Base-by-base conservation (phyloP, 2,888 invertebrate species). In the Diachrysia chrysitis region DNA sequence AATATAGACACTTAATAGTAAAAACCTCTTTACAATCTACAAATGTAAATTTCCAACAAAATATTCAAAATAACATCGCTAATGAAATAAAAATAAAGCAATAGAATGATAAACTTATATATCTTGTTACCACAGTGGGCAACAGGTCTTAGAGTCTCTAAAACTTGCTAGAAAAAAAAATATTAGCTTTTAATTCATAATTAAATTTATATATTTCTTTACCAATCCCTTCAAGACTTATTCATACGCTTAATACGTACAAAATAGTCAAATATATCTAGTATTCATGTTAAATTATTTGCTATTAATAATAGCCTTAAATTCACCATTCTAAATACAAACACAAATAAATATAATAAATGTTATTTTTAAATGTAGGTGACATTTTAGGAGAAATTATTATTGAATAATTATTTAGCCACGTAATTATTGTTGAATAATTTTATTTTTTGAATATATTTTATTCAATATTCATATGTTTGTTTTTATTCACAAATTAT, bases 241-340 rank as follows among this genome's bases (percentile, higher is more conserved):
- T 83, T 74, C 83, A 90, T 91, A 90, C 91, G 91, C 92, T 92
- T 92, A 89, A 19, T 79, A 85, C 86, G 91, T 92, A 91, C 90
- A 91, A 91, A 89, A 83, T 85, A 87, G 83, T 78, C 19, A 77
- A 73, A 66, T 71, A 74, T 79, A 78, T 61, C 79, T 76, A 82
- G 78, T 66, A 67, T 73, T 74, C 73, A 71, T 82, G 67, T 79
- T 60, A 71, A 73, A 71, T 82, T 75, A 56, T 81, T 84, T 76
- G 75, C 71, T 79, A 85, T 32, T 83, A 81, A 79, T 58, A 73
- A 76, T 82, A 78, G 82, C 84, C 82, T 87, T 85, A 88, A 79
- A 85, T 83, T 67, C 71, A 69, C 73, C 76, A 78, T 70, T 68
- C 60, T 66, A 78, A 64, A 77, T 56, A 42, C 57, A 72, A 66